These are phyloP conservation scores for Tenebrio molitor DNA, from an alignment of 1,140 invertebrate species.

Conservation along the genomic window DNA sequence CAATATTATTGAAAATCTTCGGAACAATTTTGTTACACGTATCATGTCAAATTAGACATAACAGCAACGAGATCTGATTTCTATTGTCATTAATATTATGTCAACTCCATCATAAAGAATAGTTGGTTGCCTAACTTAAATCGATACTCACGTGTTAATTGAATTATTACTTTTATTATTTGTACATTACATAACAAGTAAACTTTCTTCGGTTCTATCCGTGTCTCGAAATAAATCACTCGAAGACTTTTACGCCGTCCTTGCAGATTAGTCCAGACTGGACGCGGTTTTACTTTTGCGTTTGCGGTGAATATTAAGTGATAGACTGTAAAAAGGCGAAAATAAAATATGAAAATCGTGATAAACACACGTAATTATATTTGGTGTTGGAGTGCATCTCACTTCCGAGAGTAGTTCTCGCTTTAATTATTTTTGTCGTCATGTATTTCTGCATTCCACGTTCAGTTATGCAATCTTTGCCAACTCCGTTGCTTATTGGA, in stretches of 20 bases:
- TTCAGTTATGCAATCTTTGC: background rate
- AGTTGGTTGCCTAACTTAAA: constrained; percentile 12
- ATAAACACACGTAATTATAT: constrained; percentile 19
- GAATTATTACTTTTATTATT: too few species aligned
- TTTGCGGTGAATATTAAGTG: constrained; percentile 13
- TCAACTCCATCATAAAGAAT: constrained; percentile 14
- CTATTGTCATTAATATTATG: too few species aligned
- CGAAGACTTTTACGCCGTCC: constrained; percentile 13
- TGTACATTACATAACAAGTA: too few species aligned
- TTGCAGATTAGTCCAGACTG: background rate
- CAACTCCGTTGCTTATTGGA: too few species aligned
- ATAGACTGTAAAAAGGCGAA: constrained; percentile 18
- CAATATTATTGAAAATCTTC: too few species aligned
- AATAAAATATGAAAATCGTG: constrained; percentile 25
- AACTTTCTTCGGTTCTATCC: too few species aligned
- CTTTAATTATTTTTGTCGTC: constrained; percentile 32
- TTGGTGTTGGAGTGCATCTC: background rate
- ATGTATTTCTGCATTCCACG: background rate
- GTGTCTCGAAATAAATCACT: too few species aligned
- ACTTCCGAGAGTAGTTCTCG: background rate
- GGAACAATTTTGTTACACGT: too few species aligned
- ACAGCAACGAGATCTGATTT: too few species aligned
- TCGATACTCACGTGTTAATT: too few species aligned
- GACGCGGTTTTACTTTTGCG: background rate
- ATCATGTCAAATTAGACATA: too few species aligned